These are phyloP conservation scores for Mus minutoides DNA, from an alignment of 2,797 vertebrate species.

Conservation along the genomic window DNA sequence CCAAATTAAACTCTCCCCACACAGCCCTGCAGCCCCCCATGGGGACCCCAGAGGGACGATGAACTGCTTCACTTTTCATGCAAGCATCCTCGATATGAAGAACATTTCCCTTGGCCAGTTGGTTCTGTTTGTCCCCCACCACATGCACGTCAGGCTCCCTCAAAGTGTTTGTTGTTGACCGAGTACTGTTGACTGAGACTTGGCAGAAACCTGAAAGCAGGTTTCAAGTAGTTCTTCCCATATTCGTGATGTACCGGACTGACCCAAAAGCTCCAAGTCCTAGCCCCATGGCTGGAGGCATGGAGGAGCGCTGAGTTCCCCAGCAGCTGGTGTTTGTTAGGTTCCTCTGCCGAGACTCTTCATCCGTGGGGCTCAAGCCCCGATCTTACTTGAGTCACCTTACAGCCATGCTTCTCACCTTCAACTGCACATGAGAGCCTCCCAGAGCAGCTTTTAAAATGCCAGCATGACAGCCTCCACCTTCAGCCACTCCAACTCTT, in stretches of 20 bases:
- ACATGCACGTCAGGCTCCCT: neutral
- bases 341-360: neutral
- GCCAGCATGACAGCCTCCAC: neutral
- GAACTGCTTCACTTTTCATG: fast-evolving
- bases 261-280: neutral
- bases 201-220: neutral
- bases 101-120: neutral
- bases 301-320: neutral
- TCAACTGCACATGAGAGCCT: neutral
- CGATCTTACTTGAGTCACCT: neutral
- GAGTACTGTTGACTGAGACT: neutral
- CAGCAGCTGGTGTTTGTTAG: neutral
- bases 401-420: neutral
- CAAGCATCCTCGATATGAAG: neutral
- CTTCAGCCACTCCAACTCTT: neutral
- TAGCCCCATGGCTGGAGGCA: neutral
- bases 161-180: neutral
- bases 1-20: neutral
- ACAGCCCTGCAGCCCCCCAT: neutral
- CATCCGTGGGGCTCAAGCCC: neutral
- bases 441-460: slow-evolving; percentile 1
- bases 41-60: too few relatives aligned
- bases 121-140: neutral
- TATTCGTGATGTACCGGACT: neutral
- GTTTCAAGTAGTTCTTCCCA: neutral